Evolutionary conservation across 2,113 vertebrate genomes (phyloP).

Genomic region (Zingel zingel): DNA sequence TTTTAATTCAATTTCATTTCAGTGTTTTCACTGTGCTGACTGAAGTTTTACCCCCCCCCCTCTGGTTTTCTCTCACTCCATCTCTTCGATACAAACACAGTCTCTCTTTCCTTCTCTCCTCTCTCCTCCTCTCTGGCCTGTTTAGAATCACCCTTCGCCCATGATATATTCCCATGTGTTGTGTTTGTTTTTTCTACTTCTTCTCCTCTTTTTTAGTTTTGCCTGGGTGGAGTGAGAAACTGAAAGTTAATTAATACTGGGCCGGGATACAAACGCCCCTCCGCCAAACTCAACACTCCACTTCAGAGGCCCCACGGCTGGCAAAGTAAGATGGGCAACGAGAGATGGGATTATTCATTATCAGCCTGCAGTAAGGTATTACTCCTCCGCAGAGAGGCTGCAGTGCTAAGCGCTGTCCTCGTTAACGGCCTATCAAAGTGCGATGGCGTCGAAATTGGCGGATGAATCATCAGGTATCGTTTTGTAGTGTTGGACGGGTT

Average conservation of each 20-base stretch:
- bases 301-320: conserved; percentile 57
- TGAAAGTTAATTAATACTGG: conserved; percentile 63
- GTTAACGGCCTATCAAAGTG: conserved; percentile 61
- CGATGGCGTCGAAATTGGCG: conserved; percentile 23
- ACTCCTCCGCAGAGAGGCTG: conserved; percentile 55
- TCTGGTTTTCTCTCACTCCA: too few species aligned
- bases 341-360: conserved; percentile 61
- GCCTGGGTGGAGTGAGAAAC: conserved; percentile 4
- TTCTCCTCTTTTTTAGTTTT: conserved; percentile 20
- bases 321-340: conserved; percentile 47
- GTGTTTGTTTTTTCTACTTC: conserved; percentile 25
- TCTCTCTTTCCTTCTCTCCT: neutral
- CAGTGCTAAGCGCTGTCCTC: conserved; percentile 41
- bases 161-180: neutral
- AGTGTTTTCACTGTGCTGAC: neutral
- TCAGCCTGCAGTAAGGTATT: conserved; percentile 59
- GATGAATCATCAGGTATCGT: conserved; percentile 44
- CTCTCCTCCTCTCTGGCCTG: conserved; percentile 3
- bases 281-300: conserved; percentile 37
- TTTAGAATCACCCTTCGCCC: conserved; percentile 4
- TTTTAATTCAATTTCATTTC: too few species aligned
- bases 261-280: conserved; percentile 48
- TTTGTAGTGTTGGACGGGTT: conserved; percentile 22
- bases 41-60: neutral
- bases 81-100: too few species aligned